phyloP scores from a whole-genome alignment of 2,797 vertebrate genomes.

The Pseudomugil gertrudae region DNA sequence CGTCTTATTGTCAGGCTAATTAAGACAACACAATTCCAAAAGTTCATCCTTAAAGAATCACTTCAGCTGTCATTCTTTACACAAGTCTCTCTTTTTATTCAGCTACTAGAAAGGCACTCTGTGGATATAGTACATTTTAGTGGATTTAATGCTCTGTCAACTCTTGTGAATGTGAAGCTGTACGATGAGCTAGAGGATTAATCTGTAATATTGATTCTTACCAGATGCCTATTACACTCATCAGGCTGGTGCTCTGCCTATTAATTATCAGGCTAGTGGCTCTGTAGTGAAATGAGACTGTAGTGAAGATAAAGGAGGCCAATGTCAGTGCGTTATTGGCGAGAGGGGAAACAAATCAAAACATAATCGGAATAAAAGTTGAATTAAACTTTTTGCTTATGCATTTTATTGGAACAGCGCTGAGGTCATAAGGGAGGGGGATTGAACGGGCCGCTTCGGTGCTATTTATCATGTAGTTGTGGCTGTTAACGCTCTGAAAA shows the following conservation, averaged over 20 bases:
- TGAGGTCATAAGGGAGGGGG: not conserved
- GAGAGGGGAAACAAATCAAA: conserved; percentile 26
- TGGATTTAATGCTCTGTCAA: conserved; percentile 26
- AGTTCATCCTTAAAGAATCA: conserved; percentile 60
- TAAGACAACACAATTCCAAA: conserved; percentile 50
- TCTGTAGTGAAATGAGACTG: conserved; percentile 24
- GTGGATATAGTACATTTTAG: conserved; percentile 29
- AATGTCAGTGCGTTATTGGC: not conserved
- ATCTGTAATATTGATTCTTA: conserved; percentile 49
- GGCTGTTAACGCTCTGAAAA: conserved; percentile 1
- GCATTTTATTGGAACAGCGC: conserved; percentile 6
- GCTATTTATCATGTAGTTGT: conserved; percentile 8
- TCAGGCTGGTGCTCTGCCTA: conserved; percentile 39
- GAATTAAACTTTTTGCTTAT: conserved; percentile 18
- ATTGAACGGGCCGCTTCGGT: not conserved
- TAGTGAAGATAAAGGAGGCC: conserved; percentile 30
- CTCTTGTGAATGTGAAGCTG: conserved; percentile 31
- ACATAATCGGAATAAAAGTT: conserved; percentile 29
- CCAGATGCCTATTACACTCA: conserved; percentile 42
- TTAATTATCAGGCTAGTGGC: conserved; percentile 52
- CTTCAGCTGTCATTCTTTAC: conserved; percentile 40
- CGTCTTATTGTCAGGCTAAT: conserved; percentile 44
- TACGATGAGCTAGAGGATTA: conserved; percentile 30
- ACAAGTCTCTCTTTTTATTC: conserved; percentile 26
- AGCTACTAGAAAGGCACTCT: conserved; percentile 12